Percentiles rank a stretch among this genome's conserved stretches.
Evolutionary conservation across 2,113 vertebrate genomes (phyloP).

Genomic region (Polyodon spathula): DNA sequence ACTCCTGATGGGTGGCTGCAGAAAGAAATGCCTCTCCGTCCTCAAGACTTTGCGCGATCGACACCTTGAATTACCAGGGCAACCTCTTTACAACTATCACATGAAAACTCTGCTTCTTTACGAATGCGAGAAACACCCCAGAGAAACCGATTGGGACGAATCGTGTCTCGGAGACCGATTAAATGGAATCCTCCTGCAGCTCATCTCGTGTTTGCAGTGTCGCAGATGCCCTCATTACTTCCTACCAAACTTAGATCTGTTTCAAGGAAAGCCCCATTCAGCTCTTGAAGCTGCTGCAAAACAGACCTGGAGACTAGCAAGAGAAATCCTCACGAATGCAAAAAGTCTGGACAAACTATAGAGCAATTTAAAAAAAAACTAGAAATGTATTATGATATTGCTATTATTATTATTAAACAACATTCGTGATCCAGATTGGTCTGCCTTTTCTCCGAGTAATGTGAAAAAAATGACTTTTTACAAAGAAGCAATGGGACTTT

Average conservation of each 20-base stretch:
- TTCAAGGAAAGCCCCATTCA: slow-evolving; percentile 96
- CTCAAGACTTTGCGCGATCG: slow-evolving; percentile 93
- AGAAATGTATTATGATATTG: too few species aligned
- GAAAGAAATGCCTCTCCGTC: slow-evolving; percentile 93
- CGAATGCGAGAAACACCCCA: slow-evolving; percentile 94
- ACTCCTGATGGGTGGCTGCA: slow-evolving; percentile 89
- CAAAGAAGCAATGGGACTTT: slow-evolving; percentile 69
- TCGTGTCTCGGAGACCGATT: slow-evolving; percentile 93
- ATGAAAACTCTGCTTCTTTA: slow-evolving; percentile 98
- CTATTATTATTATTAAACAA: slow-evolving; percentile 22
- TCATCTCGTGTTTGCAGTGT: slow-evolving; percentile 97
- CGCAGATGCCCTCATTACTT: slow-evolving; percentile 97
- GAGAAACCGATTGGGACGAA: slow-evolving; percentile 98
- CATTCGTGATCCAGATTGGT: slow-evolving; percentile 36
- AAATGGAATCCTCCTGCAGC: slow-evolving; percentile 95
- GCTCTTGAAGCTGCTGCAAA: slow-evolving; percentile 96
- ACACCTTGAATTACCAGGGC: slow-evolving; percentile 91
- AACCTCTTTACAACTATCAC: slow-evolving; percentile 96
- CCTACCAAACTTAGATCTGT: slow-evolving; percentile 97
- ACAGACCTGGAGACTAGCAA: slow-evolving; percentile 96
- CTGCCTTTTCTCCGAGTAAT: slow-evolving; percentile 54
- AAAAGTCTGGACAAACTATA: slow-evolving; percentile 99
- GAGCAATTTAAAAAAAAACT: slow-evolving; percentile 29
- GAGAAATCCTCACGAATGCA: slow-evolving; percentile 97
- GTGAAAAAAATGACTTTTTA: slow-evolving; percentile 59